Conservation (phyloP, 2,797 vertebrate species). For the Kryptopterus vitreolus region DNA sequence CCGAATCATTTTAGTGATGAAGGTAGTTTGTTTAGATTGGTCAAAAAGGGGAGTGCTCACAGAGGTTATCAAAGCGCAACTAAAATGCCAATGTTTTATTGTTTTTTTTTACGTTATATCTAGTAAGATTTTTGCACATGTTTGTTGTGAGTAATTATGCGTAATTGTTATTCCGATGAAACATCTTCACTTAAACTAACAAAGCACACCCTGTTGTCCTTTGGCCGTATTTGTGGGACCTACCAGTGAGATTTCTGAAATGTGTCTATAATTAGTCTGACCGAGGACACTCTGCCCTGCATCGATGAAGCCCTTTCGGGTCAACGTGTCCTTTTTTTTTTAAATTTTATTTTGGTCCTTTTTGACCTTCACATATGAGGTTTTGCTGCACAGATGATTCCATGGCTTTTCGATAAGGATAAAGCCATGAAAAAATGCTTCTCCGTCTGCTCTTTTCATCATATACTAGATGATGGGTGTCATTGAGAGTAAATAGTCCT, state of each 20-base stretch:
- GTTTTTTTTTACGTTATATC: not conserved
- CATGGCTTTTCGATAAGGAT: not conserved
- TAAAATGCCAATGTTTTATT: not conserved
- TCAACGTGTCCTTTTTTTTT: not conserved
- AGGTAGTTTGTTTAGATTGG: not conserved
- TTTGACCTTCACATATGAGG: not conserved
- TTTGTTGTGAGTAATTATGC: not conserved
- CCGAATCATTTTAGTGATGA: not conserved
- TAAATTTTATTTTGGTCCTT: too few species aligned
- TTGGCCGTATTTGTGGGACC: not conserved
- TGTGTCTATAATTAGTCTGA: not conserved
- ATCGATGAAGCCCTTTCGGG: not conserved
- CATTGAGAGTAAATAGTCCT: not conserved
- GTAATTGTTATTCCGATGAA: not conserved
- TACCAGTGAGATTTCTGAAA: not conserved
- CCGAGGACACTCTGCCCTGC: not conserved
- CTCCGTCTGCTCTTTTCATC: not conserved
- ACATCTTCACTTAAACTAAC: not conserved
- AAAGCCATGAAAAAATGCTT: not conserved
- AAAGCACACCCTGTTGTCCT: not conserved
- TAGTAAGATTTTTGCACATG: not conserved
- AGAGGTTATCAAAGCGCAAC: not conserved
- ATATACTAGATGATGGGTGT: not conserved
- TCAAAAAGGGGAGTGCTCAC: not conserved
- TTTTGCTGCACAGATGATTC: not conserved